These are phyloP conservation scores for Eupithecia centaureata DNA, from an alignment of 2,888 invertebrate species.

Conservation along the genomic window DNA sequence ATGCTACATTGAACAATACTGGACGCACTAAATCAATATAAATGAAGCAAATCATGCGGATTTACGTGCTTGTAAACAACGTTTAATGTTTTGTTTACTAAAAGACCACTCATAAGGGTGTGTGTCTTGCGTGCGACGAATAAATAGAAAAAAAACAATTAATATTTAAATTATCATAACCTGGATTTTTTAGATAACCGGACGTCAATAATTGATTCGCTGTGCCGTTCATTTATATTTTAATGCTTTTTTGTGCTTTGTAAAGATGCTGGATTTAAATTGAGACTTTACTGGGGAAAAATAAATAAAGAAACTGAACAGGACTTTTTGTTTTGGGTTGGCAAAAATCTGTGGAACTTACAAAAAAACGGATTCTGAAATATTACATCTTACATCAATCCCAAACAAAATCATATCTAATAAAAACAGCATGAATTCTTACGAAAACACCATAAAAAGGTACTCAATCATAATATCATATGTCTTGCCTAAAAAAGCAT, in stretches of 20 bases:
- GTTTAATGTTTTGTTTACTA: background rate
- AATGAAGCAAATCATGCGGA: slow-evolving; percentile 28
- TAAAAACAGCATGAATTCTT: slow-evolving; percentile 4
- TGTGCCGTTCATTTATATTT: too few relatives aligned
- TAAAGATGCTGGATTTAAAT: too few relatives aligned
- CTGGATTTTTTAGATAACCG: too few relatives aligned
- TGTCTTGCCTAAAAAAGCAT: slow-evolving; percentile 13
- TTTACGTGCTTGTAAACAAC: slow-evolving; percentile 22
- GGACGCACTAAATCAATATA: slow-evolving; percentile 35
- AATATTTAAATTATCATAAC: too few relatives aligned
- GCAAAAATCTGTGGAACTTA: background rate
- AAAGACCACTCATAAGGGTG: background rate
- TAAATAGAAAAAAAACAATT: background rate
- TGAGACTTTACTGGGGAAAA: too few relatives aligned
- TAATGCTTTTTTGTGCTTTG: too few relatives aligned
- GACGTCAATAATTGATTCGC: too few relatives aligned
- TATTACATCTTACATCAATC: background rate
- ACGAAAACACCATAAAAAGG: slow-evolving; percentile 4
- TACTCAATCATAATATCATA: slow-evolving; percentile 17
- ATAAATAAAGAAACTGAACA: background rate
- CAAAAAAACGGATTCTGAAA: background rate
- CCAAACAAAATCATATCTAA: background rate
- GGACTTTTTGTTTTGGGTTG: background rate
- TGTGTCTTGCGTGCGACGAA: background rate
- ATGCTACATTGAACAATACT: slow-evolving; percentile 31